A percentile compares a stretch with the other conserved stretches of the same genome.
These are phyloP conservation scores for Columba janthina DNA, from an alignment of 2,113 vertebrate species.

Conservation along the genomic window DNA sequence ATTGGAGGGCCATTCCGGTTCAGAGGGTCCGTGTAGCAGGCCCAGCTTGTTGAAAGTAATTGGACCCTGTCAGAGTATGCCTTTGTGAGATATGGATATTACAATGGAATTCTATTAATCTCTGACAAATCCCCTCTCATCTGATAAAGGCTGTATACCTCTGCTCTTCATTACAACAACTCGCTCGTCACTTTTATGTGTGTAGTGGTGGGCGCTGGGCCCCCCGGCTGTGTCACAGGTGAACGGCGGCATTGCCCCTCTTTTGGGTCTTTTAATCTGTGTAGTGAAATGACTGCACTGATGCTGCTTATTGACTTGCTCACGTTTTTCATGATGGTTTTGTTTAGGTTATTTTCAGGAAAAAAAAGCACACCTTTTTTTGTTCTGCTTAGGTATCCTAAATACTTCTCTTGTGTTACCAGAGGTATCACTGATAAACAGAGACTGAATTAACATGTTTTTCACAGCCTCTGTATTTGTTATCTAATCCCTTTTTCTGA, in stretches of 20 bases:
- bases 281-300: neutral
- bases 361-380: neutral
- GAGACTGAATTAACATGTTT: neutral
- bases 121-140: constrained; percentile 73
- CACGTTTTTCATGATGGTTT: neutral
- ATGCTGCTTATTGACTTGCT: neutral
- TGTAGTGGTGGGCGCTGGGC: neutral
- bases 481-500: neutral
- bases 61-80: constrained; percentile 78
- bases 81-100: constrained; percentile 78
- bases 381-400: neutral
- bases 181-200: neutral
- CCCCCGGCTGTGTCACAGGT: neutral
- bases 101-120: constrained; percentile 84
- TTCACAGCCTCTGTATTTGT: neutral
- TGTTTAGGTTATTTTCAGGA: neutral
- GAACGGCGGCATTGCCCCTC: neutral
- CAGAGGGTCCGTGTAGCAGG: constrained; percentile 74
- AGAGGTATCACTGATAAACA: neutral
- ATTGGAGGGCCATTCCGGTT: constrained; percentile 75
- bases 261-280: neutral
- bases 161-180: constrained; percentile 48
- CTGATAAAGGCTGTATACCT: constrained; percentile 69
- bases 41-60: constrained; percentile 72
- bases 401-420: neutral